Evolutionary conservation across 1,140 invertebrate species (phyloP).

Genomic region (Panagrolaimus sp.): DNA sequence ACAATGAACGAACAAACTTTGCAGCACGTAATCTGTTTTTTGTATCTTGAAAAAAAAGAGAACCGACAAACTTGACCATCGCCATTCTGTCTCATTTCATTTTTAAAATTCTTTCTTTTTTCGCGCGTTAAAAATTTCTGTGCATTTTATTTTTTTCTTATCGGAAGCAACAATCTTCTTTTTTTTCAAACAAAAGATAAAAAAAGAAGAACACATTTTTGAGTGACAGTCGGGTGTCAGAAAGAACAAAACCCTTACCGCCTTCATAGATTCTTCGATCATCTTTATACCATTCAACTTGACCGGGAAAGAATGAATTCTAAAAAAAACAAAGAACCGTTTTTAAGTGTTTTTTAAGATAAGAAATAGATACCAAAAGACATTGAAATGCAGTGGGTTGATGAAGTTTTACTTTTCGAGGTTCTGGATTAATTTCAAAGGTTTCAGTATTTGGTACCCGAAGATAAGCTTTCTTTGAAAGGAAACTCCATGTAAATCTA

Average conservation of each 20-base stretch:
- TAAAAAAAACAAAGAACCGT: constrained; percentile 31
- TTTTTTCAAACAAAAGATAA: too few species aligned
- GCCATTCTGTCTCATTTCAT: too few species aligned
- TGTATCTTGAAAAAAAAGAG: too few species aligned
- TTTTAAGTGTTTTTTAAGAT: neutral
- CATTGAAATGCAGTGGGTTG: constrained; percentile 30
- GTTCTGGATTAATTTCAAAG: constrained; percentile 32
- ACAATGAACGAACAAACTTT: too few species aligned
- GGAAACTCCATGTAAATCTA: constrained; percentile 24
- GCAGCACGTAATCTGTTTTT: too few species aligned
- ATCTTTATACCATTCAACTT: constrained; percentile 37
- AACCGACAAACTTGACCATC: too few species aligned
- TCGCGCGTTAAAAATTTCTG: too few species aligned
- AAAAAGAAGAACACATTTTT: too few species aligned
- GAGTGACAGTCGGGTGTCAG: too few species aligned
- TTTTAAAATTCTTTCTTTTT: too few species aligned
- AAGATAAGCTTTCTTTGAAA: constrained; percentile 30
- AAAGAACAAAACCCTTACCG: constrained; percentile 20
- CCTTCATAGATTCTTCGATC: constrained; percentile 25
- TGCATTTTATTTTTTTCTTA: too few species aligned
- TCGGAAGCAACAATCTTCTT: too few species aligned
- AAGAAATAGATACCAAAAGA: constrained; percentile 24
- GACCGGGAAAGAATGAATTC: constrained; percentile 28
- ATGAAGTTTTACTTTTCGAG: constrained; percentile 32
- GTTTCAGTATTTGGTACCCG: constrained; percentile 16